phyloP scores from a whole-genome alignment of 2,797 vertebrate genomes.

The Manis crassicaudata region DNA sequence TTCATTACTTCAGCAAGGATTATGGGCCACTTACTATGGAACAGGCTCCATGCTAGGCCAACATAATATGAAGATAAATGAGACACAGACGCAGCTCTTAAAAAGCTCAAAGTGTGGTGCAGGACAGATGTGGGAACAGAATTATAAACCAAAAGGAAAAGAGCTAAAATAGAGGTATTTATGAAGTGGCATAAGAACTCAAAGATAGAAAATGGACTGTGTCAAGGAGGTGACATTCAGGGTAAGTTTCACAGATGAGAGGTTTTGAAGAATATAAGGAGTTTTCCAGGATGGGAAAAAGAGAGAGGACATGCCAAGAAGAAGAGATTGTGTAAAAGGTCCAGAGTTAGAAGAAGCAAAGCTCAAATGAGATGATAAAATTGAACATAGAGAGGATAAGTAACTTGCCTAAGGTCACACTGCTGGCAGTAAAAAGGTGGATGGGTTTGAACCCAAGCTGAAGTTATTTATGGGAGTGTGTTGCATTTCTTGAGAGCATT shows the following conservation, averaged over 20 bases:
- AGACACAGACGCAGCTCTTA: not conserved
- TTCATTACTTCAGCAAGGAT: slow-evolving; percentile 51
- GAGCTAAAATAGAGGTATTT: slow-evolving; percentile 44
- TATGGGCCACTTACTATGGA: slow-evolving; percentile 38
- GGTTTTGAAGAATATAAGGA: slow-evolving; percentile 8
- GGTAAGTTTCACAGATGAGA: not conserved
- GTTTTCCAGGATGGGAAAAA: not conserved
- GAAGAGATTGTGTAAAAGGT: slow-evolving; percentile 13
- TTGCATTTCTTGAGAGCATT: not conserved
- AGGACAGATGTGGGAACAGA: not conserved
- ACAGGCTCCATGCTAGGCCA: not conserved
- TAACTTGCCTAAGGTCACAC: not conserved
- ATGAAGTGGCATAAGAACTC: not conserved
- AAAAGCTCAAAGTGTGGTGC: not conserved
- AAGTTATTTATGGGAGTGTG: not conserved
- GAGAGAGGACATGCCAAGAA: not conserved
- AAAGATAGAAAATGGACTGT: not conserved
- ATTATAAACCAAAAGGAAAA: not conserved
- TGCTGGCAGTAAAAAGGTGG: not conserved
- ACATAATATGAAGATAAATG: slow-evolving; percentile 30
- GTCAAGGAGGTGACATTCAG: not conserved
- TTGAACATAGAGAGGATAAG: not conserved
- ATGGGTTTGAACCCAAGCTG: not conserved
- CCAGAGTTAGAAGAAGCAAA: not conserved
- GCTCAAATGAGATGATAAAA: slow-evolving; percentile 26